Evolutionary conservation across 2,888 invertebrate species (phyloP), one percentile per base, ranked within the genome.

Genomic region (Busseola fusca): DNA sequence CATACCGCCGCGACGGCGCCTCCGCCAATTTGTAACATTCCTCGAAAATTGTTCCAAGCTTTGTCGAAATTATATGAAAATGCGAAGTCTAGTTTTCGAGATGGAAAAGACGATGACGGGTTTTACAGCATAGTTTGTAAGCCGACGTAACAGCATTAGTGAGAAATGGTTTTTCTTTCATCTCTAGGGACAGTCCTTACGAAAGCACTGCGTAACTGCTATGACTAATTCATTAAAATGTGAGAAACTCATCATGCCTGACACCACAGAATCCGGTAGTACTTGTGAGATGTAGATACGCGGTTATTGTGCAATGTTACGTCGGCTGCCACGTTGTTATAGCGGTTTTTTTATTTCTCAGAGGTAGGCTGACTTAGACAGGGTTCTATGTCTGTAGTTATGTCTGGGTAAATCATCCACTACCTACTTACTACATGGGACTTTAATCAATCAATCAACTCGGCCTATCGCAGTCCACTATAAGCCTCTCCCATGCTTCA

Each of bases 171-270:
- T 58, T 68, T 76, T 75, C 58, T 63, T 50, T 54, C 34, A 59
- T 64, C 37, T 37, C 45, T 34, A 76, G 60, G 69, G 69, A 54
- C 42, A 40, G 27, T 14, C 30, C 62, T 82, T 78, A 59, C 27
- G 65, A 78, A 82, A 82, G 54, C 12, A 5, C n/a, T 12, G 16
- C 56, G 27, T 79, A 69, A 73, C 59, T 56, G 30, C n/a, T 45
- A 25, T 78, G 73, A 72, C 72, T 69, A 69, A 69, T 66, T 73
- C 58, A 66, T 69, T 82, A 42, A 58, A 78, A 64, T 73, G 59
- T 78, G 30, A 74, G 64, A 77, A 66, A 57, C 50, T 73, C 74
- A 54, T 82, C 50, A 59, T 14, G 1, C 1, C 9, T 16, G 37
- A 62, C n/a, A 42, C 54, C 50, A 48, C 34, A 57, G 42, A 66